Evolutionary conservation across 2,888 invertebrate genomes (phyloP).

Genomic region (Drosophila colorata): DNA sequence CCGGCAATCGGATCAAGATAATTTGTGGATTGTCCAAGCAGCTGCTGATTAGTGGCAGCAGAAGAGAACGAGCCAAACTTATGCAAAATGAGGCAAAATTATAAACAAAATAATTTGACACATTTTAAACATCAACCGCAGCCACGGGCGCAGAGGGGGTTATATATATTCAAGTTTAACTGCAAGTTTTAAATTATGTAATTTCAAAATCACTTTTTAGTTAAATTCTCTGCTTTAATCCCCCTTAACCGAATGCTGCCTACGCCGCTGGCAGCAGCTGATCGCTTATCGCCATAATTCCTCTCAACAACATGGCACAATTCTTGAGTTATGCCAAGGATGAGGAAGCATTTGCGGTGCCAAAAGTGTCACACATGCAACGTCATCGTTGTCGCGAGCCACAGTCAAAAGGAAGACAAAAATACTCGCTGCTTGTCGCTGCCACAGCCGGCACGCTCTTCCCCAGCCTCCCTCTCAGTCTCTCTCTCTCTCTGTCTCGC

Average conservation of each 20-base stretch:
- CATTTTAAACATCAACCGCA: neutral
- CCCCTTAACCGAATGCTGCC: neutral
- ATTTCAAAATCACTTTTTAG: too few relatives aligned
- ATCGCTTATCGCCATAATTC: slow-evolving; percentile 70
- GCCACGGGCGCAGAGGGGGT: too few relatives aligned
- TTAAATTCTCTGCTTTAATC: too few relatives aligned
- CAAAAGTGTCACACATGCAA: slow-evolving; percentile 77
- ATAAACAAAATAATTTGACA: too few relatives aligned
- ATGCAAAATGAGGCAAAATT: slow-evolving; percentile 57
- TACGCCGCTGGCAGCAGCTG: slow-evolving; percentile 28
- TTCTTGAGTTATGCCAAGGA: slow-evolving; percentile 67
- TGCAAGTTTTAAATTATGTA: too few relatives aligned
- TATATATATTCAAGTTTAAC: too few relatives aligned
- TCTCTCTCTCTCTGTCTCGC: neutral
- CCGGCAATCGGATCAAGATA: slow-evolving; percentile 80
- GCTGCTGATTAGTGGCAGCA: slow-evolving; percentile 26
- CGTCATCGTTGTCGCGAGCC: slow-evolving; percentile 72
- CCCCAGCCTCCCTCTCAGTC: neutral
- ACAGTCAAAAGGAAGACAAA: slow-evolving; percentile 33
- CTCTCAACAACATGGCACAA: slow-evolving; percentile 50
- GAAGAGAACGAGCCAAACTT: slow-evolving; percentile 8
- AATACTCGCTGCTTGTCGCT: slow-evolving; percentile 34
- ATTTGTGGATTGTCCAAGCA: slow-evolving; percentile 79
- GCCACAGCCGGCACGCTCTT: slow-evolving; percentile 23
- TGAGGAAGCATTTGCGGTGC: slow-evolving; percentile 72